Percentiles rank a stretch among this genome's conserved stretches.
Conservation (phyloP, 2,797 vertebrate genomes). For the Perodicticus potto region DNA sequence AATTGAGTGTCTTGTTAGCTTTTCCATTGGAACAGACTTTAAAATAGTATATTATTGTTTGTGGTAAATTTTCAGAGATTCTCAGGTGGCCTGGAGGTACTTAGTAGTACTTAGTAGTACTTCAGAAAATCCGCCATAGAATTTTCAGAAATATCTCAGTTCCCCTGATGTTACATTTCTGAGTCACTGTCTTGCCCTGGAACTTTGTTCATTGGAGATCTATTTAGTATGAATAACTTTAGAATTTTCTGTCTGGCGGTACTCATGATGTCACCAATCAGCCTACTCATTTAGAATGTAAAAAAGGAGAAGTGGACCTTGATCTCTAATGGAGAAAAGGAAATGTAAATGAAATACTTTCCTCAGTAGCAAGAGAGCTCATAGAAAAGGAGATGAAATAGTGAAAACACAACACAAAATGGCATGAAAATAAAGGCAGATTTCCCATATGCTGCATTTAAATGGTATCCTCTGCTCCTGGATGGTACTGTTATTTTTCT, state of each 20-base stretch:
- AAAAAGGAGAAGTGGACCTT: constrained; percentile 30
- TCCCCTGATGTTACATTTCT: constrained; percentile 27
- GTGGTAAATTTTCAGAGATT: constrained; percentile 36
- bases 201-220: background rate
- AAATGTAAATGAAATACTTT: constrained; percentile 56
- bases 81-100: background rate
- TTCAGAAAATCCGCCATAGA: background rate
- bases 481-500: background rate
- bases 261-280: constrained; percentile 58
- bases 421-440: constrained; percentile 46
- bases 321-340: constrained; percentile 16
- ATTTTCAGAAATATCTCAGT: constrained; percentile 45
- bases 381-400: background rate
- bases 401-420: constrained; percentile 7
- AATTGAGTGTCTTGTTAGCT: constrained; percentile 15
- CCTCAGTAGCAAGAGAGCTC: background rate
- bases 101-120: background rate
- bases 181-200: constrained; percentile 41
- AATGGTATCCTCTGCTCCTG: background rate
- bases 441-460: background rate
- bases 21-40: background rate
- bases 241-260: constrained; percentile 49
- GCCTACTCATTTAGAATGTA: constrained; percentile 32
- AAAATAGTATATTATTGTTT: background rate
- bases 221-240: constrained; percentile 52